These are phyloP conservation scores for Heliocidaris tuberculata DNA, from an alignment of 35 echinoderm and acorn worm genomes.

Conservation along the genomic window DNA sequence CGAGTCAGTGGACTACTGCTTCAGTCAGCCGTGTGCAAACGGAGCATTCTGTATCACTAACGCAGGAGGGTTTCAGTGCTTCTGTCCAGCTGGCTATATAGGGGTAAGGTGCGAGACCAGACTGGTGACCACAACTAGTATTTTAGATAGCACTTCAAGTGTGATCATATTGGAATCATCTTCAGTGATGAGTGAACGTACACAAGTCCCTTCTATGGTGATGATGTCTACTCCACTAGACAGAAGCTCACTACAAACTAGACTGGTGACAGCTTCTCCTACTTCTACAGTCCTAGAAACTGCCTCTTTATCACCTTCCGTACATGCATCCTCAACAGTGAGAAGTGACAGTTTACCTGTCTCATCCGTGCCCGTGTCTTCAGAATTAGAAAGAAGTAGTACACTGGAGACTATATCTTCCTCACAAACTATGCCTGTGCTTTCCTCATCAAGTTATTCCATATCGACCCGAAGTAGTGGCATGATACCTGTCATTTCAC, in stretches of 20 bases:
- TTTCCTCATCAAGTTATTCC: neutral
- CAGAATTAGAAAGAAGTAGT: neutral
- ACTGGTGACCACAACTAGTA: conserved; percentile 35
- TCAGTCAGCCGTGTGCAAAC: conserved; percentile 60
- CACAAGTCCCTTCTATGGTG: neutral
- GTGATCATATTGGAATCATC: neutral
- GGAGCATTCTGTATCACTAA: conserved; percentile 56
- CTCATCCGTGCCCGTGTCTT: neutral
- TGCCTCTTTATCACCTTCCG: neutral
- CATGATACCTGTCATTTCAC: neutral
- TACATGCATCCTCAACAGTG: neutral
- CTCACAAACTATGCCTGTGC: neutral
- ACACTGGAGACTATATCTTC: neutral
- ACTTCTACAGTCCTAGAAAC: neutral
- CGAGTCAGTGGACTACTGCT: conserved; percentile 51
- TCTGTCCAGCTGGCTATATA: conserved; percentile 51
- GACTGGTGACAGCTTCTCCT: neutral
- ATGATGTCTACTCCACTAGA: neutral
- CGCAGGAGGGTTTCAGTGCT: conserved; percentile 42
- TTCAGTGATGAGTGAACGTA: neutral
- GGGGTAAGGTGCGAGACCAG: conserved; percentile 52
- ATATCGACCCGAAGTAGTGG: neutral
- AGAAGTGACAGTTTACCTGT: neutral
- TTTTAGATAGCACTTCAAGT: neutral
- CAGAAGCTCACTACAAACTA: neutral